phyloP scores from a whole-genome alignment of 2,888 invertebrate genomes.

The Chrysolina oricalcia region DNA sequence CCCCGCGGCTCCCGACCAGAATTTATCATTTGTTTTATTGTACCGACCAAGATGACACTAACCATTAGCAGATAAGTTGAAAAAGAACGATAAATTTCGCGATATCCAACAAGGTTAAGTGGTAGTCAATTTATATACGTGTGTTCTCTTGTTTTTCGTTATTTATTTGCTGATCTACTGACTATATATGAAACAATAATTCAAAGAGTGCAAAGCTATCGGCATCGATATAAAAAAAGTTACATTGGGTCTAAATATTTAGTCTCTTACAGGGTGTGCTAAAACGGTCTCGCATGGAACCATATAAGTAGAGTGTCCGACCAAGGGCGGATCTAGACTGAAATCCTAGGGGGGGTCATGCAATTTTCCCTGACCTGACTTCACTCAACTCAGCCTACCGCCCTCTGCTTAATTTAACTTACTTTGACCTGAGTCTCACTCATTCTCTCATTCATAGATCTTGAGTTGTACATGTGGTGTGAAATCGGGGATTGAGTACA shows the following conservation, averaged over 20 bases:
- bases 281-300: neutral
- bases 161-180: slow-evolving; percentile 26
- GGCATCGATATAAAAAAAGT: neutral
- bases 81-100: slow-evolving; percentile 56
- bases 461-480: too few species aligned
- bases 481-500: too few species aligned
- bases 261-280: neutral
- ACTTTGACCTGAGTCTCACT: too few species aligned
- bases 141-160: slow-evolving; percentile 45
- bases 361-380: too few species aligned
- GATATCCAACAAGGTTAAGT: slow-evolving; percentile 50
- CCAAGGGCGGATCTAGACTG: too few species aligned
- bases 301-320: too few species aligned
- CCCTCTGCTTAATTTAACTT: too few species aligned
- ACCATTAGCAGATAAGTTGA: slow-evolving; percentile 59
- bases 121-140: slow-evolving; percentile 51
- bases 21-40: slow-evolving; percentile 67
- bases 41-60: slow-evolving; percentile 60
- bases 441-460: too few species aligned
- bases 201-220: neutral
- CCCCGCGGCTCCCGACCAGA: slow-evolving; percentile 56
- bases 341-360: too few species aligned
- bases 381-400: too few species aligned
- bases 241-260: too few species aligned
- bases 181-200: slow-evolving; percentile 7